Percentiles rank a stretch among this genome's conserved stretches.
These are phyloP conservation scores for Diogma glabrata DNA, from an alignment of 2,888 invertebrate species.

Conservation along the genomic window DNA sequence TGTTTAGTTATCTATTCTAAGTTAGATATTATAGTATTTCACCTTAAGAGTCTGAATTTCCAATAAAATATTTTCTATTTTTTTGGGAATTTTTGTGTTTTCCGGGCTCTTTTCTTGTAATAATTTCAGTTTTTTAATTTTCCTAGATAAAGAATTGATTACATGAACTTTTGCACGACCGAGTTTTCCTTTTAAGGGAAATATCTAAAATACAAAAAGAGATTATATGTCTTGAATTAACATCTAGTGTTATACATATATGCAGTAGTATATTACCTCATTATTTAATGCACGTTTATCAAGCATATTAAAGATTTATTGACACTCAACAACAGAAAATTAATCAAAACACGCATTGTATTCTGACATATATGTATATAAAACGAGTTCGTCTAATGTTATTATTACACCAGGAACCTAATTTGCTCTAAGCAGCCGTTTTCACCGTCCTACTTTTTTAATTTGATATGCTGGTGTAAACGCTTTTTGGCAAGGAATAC, in stretches of 20 bases:
- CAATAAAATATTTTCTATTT: conserved; percentile 22
- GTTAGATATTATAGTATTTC: neutral
- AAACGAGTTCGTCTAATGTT: conserved; percentile 4
- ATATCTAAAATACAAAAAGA: neutral
- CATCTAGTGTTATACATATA: neutral
- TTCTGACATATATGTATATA: neutral
- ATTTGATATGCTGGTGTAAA: no score
- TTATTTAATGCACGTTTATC: conserved; percentile 8
- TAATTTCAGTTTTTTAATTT: conserved; percentile 28
- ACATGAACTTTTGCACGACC: conserved; percentile 24
- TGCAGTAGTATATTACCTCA: conserved; percentile 3
- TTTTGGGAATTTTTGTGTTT: conserved; percentile 24
- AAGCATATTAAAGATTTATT: neutral
- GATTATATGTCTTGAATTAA: neutral
- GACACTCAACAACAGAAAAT: no score
- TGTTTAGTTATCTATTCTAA: no score
- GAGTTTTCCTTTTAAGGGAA: neutral
- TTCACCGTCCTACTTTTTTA: no score
- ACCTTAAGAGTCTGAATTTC: neutral
- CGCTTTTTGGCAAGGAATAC: no score
- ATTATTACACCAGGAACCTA: no score
- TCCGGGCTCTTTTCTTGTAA: conserved; percentile 25
- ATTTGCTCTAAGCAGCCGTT: no score
- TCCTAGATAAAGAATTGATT: conserved; percentile 30
- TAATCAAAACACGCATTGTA: neutral